Evolutionary conservation across 2,888 invertebrate species (phyloP), one percentile per base, ranked within the genome.

Genomic region (Oeneis ivallda): DNA sequence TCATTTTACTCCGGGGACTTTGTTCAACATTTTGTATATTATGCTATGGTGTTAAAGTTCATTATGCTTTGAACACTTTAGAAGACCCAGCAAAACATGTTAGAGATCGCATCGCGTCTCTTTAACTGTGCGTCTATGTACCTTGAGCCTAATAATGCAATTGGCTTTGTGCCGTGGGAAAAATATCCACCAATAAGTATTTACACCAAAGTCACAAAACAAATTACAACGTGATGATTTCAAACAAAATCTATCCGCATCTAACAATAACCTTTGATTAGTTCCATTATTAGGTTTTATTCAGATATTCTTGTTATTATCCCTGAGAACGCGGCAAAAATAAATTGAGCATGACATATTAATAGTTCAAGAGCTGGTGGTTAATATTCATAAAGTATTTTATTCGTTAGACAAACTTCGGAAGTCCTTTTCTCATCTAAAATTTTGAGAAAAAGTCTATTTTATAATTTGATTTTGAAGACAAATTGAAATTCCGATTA

Each of bases 301-400:
- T 56, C 39, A 39, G 39, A 61, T 69, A 62, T 65, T 65, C 67
- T 64, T 69, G 64, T 64, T 69, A 62, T 57, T 69, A 66, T 50
- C 37, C 63, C 52, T 66, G 62, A 58, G 64, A 68, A 56, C 19
- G 67, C 63, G 65, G 66, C 57, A 65, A 68, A 71, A 70, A 64
- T 66, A 65, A 68, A 70, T 71, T 58, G 63, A 65, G 45, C 71
- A 64, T 62, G 67, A 49, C 66, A 67, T 66, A 66, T 70, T 70
- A 56, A 11, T 56, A 56, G 39, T 11, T n/a, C 2, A 41, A 41
- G 56, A 56, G 56, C 41, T 13, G 3, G 17, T 19, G 39, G 17
- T 39, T 8, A 0, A 7, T 11, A 19, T 19, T 6, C 5, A 10
- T 13, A 15, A 26, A 26, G 3, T 2, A 26, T 26, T 26, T n/a